A percentile compares a stretch with the other conserved stretches of the same genome.
phyloP scores from a whole-genome alignment of 2,888 invertebrate species.

The Pandemis cinnamomeana region DNA sequence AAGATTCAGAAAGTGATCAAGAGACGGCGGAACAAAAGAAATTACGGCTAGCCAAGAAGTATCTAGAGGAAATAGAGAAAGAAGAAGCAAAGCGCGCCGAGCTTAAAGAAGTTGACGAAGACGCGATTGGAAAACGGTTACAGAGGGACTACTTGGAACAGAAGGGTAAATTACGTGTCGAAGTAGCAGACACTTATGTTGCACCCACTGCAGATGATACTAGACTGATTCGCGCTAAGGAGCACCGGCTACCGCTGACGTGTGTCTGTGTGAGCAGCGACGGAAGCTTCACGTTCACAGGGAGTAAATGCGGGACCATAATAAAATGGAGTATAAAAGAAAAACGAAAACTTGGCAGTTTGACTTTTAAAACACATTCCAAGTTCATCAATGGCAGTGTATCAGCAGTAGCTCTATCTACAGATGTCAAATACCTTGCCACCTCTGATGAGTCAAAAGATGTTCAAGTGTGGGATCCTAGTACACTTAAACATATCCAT shows the following conservation, averaged over 20 bases:
- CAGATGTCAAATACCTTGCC: constrained; percentile 92
- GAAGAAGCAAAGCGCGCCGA: constrained; percentile 90
- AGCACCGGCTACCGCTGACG: constrained; percentile 92
- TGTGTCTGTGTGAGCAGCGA: constrained; percentile 91
- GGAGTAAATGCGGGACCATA: constrained; percentile 94
- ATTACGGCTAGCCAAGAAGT: constrained; percentile 94
- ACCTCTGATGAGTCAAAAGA: constrained; percentile 81
- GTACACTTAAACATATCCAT: constrained; percentile 89
- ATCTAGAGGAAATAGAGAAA: constrained; percentile 93
- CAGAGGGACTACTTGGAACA: constrained; percentile 94
- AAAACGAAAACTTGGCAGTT: constrained; percentile 84
- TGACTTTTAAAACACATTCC: constrained; percentile 79
- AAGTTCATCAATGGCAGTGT: constrained; percentile 80
- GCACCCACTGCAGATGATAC: constrained; percentile 66
- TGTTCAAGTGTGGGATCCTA: constrained; percentile 94
- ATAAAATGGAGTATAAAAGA: constrained; percentile 92
- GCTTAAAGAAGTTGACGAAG: constrained; percentile 85
- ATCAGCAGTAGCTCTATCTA: constrained; percentile 88
- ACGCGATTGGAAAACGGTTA: constrained; percentile 89
- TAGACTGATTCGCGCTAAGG: constrained; percentile 87
- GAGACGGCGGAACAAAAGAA: constrained; percentile 97
- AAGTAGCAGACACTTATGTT: constrained; percentile 87
- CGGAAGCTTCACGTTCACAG: constrained; percentile 89
- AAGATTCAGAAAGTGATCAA: constrained; percentile 85
- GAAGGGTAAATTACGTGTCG: constrained; percentile 90